Evolutionary conservation across 2,888 invertebrate species (phyloP).

Genomic region (Meteorus cinctellus): DNA sequence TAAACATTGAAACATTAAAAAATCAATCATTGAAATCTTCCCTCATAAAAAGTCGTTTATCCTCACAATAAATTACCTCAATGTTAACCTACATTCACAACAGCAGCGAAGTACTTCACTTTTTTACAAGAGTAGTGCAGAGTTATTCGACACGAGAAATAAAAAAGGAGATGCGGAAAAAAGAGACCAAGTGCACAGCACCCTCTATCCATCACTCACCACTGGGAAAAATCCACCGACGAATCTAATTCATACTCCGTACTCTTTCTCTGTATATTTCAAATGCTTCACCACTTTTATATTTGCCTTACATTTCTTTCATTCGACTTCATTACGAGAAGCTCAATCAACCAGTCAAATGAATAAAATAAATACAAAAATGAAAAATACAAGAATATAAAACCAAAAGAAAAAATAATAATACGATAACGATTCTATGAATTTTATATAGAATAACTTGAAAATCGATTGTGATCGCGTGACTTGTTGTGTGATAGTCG

Average conservation of each 20-base stretch:
- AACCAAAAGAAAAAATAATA: not conserved
- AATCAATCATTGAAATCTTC: no score
- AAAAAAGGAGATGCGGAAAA: not conserved
- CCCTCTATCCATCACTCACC: conserved; percentile 32
- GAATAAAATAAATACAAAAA: not conserved
- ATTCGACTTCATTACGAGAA: not conserved
- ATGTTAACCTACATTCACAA: no score
- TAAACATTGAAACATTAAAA: no score
- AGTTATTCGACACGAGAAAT: not conserved
- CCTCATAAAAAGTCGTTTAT: no score
- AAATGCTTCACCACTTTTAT: not conserved
- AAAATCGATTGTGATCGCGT: conserved; percentile 1
- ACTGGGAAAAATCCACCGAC: not conserved
- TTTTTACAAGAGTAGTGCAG: no score
- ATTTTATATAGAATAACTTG: not conserved
- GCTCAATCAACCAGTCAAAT: not conserved
- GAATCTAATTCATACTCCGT: not conserved
- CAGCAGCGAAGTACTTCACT: no score
- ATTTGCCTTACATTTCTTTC: not conserved
- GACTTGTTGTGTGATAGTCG: conserved; percentile 7
- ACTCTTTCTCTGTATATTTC: not conserved
- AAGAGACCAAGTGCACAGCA: conserved; percentile 8
- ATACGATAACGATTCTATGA: not conserved
- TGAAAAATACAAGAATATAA: not conserved
- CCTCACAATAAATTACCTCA: no score